Evolutionary conservation across 2,797 vertebrate genomes (phyloP), one percentile per base, ranked within the genome.

Genomic region (Alosa sapidissima): DNA sequence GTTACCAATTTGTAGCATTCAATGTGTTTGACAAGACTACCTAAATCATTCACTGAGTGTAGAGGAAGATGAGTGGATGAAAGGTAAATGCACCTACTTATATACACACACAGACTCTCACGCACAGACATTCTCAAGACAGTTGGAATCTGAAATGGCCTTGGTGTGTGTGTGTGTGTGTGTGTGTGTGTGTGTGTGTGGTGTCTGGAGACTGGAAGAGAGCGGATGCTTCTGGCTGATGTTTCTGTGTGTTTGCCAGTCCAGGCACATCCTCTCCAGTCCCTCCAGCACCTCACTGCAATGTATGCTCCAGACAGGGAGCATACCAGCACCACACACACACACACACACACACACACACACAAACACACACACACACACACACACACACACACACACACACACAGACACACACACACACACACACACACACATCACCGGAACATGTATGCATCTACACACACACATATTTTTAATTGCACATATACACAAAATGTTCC

Each of bases 131-230:
- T 41, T 41, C 41, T 41, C 41, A 41, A 41, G 41, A 41, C 41
- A 41, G 41, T 41, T 41, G 41, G 51, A 52, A 13, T 65, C 8
- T 65, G n/a, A 16, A 13, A 16, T 75, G 68, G 65, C 36, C 2
- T 21, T 2, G 28, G 48, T 54, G 48, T 78, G 13, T 78, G 60
- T 2, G 60, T 89, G 85, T 84, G 88, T 68, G 87, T 49, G 75
- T 81, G 52, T 83, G 55, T 68, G 68, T 58, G 75, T 45, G 62
- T 54, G 72, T 47, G 84, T 33, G 41, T 82, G 60, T 54, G 47
- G 47, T 81, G 81, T 51, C 47, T 33, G 16, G 52, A 6, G 54
- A 47, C 33, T 51, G 49, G 49, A 5, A 51, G 2, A 51, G 49
- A 51, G 49, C 2, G 1, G 49, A 51, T 2, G 49, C 10, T 51